Evolutionary conservation across 1,140 invertebrate genomes (phyloP).

Genomic region (Linepithema humile): DNA sequence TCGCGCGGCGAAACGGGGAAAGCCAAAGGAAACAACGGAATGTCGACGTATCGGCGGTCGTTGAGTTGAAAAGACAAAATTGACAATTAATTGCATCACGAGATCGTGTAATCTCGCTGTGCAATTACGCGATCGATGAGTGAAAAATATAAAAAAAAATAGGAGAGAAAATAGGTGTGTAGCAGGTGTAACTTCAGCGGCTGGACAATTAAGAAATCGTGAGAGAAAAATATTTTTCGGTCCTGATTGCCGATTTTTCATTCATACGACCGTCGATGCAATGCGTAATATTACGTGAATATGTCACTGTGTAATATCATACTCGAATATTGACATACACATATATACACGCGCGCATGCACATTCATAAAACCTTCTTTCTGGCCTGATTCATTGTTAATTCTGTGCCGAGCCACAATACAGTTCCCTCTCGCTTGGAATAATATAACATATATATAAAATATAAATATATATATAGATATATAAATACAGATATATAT

Average conservation of each 20-base stretch:
- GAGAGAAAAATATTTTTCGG: constrained; percentile 44
- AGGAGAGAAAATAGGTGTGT: background rate
- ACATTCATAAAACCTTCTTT: constrained; percentile 65
- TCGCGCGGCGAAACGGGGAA: background rate
- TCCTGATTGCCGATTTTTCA: constrained; percentile 58
- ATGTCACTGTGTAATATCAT: constrained; percentile 55
- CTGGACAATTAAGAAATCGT: constrained; percentile 58
- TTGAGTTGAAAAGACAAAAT: constrained; percentile 59
- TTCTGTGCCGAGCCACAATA: constrained; percentile 62
- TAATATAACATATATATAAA: constrained; percentile 61
- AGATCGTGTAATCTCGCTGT: background rate
- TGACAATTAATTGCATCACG: constrained; percentile 29
- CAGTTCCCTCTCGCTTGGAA: constrained; percentile 67
- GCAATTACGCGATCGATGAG: background rate
- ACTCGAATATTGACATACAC: constrained; percentile 41
- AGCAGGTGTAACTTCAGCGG: constrained; percentile 26
- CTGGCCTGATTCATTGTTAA: constrained; percentile 67
- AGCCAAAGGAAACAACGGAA: constrained; percentile 14
- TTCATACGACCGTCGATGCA: constrained; percentile 46
- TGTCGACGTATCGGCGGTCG: constrained; percentile 55
- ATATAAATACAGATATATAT: constrained; percentile 66
- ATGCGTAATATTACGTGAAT: constrained; percentile 36
- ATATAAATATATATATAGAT: constrained; percentile 59
- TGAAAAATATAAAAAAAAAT: background rate
- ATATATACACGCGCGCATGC: constrained; percentile 26